Percentiles rank a stretch among this genome's conserved stretches.
phyloP scores from a whole-genome alignment of 1,140 invertebrate genomes.

The Wiebesia pumilae region DNA sequence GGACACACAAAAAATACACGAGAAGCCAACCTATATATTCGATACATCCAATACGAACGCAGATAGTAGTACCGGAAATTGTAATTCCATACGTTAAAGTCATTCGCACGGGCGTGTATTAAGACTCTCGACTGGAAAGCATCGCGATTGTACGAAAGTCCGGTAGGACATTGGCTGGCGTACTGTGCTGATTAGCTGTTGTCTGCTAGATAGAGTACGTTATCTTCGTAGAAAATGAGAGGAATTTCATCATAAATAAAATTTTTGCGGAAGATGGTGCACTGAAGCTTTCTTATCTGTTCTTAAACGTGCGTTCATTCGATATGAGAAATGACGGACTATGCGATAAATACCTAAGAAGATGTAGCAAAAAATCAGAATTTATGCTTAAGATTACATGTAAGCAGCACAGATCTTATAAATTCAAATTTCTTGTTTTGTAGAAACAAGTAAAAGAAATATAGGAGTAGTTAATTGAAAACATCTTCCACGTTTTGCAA shows the following conservation, averaged over 20 bases:
- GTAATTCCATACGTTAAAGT: slow-evolving; percentile 30
- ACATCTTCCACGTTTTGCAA: background rate
- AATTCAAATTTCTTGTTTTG: no score
- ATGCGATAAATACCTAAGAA: background rate
- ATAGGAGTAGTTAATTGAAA: background rate
- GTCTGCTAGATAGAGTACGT: background rate
- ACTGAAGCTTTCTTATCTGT: background rate
- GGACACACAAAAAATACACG: background rate
- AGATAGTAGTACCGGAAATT: background rate
- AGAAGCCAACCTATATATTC: background rate
- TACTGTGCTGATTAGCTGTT: background rate
- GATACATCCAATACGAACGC: background rate
- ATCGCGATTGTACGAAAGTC: background rate
- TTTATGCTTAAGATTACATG: background rate
- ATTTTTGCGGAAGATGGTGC: background rate
- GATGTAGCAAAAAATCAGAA: background rate
- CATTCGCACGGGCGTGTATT: background rate
- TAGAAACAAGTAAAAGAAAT: background rate
- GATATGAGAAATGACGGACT: background rate
- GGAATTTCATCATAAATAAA: background rate
- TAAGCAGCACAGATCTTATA: no score
- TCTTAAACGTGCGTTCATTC: no score
- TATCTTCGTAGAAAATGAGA: background rate
- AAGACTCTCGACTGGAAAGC: background rate
- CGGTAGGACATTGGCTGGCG: background rate